Evolutionary conservation across 2,113 vertebrate species (phyloP).

Genomic region (Marmota monax): DNA sequence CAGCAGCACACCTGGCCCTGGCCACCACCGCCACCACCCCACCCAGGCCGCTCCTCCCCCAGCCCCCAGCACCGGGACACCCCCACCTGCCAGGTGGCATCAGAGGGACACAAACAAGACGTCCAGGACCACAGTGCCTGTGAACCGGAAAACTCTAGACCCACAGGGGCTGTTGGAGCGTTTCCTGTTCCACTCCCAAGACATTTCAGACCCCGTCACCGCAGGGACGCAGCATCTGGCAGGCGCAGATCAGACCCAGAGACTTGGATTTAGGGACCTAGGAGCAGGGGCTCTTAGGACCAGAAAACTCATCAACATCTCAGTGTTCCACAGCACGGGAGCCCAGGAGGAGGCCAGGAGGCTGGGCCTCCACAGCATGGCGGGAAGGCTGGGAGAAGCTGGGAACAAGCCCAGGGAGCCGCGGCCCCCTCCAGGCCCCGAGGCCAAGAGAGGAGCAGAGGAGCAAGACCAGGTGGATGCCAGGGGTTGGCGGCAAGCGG

Average conservation of each 20-base stretch:
- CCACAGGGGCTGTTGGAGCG: neutral
- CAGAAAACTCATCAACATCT: neutral
- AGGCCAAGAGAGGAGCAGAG: neutral
- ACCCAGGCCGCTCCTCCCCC: neutral
- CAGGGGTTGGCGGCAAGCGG: neutral
- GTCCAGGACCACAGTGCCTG: neutral
- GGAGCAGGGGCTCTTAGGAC: neutral
- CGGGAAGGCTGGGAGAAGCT: neutral
- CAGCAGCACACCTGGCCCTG: neutral
- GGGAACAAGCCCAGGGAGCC: neutral
- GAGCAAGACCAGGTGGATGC: neutral
- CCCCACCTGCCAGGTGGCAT: neutral
- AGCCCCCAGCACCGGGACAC: fast-evolving
- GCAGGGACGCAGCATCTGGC: neutral
- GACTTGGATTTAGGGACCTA: neutral
- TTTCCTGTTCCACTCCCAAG: neutral
- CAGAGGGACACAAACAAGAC: neutral
- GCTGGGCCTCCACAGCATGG: too few species aligned
- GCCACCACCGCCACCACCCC: neutral
- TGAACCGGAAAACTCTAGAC: constrained; percentile 21
- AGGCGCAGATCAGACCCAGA: neutral
- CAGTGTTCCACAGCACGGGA: neutral
- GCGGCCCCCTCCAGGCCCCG: neutral
- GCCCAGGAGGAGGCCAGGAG: neutral
- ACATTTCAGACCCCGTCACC: neutral